These are phyloP conservation scores for Eidolon helvum DNA, from an alignment of 2,113 vertebrate species.

Conservation along the genomic window DNA sequence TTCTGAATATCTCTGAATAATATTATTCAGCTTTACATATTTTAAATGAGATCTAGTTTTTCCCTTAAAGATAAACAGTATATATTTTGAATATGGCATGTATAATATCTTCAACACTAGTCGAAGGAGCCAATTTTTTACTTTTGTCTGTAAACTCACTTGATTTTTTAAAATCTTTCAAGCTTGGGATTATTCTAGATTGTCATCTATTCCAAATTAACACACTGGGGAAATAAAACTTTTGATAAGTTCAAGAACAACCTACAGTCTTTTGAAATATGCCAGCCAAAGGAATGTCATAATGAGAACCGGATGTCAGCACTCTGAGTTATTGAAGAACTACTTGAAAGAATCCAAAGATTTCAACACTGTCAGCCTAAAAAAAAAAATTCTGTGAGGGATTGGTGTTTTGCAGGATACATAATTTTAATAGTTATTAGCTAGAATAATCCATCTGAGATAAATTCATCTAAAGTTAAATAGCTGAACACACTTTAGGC, in stretches of 20 bases:
- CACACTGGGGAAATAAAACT: neutral
- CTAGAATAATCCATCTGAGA: neutral
- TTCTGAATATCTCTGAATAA: neutral
- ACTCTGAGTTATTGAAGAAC: conserved; percentile 24
- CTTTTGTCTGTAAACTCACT: conserved; percentile 25
- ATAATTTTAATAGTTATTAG: conserved; percentile 26
- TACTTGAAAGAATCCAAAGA: neutral
- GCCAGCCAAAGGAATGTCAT: neutral
- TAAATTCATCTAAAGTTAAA: neutral
- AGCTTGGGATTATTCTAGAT: neutral
- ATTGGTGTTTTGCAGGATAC: conserved; percentile 14
- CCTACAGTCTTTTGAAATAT: conserved; percentile 26
- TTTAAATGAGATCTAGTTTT: neutral
- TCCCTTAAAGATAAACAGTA: neutral
- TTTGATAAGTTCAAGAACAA: neutral
- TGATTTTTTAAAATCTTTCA: neutral
- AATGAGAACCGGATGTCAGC: neutral
- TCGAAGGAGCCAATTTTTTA: neutral
- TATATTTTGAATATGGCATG: neutral
- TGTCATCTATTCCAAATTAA: conserved; percentile 27
- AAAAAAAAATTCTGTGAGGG: conserved; percentile 5
- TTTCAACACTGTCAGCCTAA: neutral
- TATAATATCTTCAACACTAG: neutral
- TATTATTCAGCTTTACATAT: neutral
- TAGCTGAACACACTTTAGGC: neutral